These are phyloP conservation scores for Loripinus fragilis DNA, from an alignment of 2,888 invertebrate species.

Conservation along the genomic window DNA sequence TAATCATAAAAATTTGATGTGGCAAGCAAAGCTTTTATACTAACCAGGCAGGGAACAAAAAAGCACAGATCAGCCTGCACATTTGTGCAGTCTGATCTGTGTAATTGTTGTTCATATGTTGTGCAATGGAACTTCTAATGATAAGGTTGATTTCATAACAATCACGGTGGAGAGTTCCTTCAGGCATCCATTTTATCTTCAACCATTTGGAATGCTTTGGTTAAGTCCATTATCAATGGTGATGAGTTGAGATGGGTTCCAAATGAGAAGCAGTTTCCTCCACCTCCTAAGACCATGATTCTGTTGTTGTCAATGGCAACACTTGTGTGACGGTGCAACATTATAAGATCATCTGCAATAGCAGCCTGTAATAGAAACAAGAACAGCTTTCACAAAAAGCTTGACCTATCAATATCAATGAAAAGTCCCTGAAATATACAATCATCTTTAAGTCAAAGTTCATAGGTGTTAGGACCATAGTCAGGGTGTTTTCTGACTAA, in stretches of 20 bases:
- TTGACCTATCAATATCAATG: too few species aligned
- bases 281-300: constrained; percentile 84
- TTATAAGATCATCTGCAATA: constrained; percentile 72
- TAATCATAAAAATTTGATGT: too few species aligned
- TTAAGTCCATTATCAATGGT: constrained; percentile 71
- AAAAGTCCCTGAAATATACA: too few species aligned
- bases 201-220: constrained; percentile 27
- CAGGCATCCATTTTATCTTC: not conserved
- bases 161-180: not conserved
- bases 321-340: constrained; percentile 82
- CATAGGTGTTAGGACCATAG: too few species aligned
- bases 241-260: constrained; percentile 84
- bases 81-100: not conserved
- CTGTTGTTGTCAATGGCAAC: constrained; percentile 67
- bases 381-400: not conserved
- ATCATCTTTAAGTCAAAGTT: too few species aligned
- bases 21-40: too few species aligned
- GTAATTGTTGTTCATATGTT: not conserved
- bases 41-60: too few species aligned
- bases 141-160: too few species aligned
- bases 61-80: not conserved
- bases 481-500: too few species aligned
- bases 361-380: constrained; percentile 69
- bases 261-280: constrained; percentile 85
- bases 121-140: too few species aligned